phyloP scores from a whole-genome alignment of 2,113 vertebrate genomes.

The Conger conger region DNA sequence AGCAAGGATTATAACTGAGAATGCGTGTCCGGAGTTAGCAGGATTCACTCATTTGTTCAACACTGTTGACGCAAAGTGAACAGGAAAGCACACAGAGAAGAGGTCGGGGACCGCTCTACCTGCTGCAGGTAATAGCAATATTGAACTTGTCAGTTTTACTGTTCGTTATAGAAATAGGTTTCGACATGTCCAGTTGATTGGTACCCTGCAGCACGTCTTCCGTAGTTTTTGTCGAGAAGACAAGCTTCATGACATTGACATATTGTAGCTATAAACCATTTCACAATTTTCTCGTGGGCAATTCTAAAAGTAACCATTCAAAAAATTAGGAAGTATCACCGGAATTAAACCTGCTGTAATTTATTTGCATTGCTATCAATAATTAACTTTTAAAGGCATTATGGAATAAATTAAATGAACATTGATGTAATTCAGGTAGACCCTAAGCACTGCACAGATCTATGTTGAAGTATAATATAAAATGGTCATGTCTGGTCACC shows the following conservation, averaged over 20 bases:
- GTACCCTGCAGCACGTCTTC: not conserved
- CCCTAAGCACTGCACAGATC: not conserved
- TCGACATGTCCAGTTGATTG: not conserved
- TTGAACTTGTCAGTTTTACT: no score
- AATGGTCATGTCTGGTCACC: not conserved
- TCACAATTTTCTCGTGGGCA: no score
- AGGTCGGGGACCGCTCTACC: constrained; percentile 1
- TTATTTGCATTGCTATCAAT: no score
- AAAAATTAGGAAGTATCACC: not conserved
- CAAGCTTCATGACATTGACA: not conserved
- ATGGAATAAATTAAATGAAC: not conserved
- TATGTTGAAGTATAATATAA: not conserved
- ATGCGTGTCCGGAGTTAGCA: constrained; percentile 20
- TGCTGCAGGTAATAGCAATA: constrained; percentile 22
- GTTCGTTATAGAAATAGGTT: no score
- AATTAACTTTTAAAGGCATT: not conserved
- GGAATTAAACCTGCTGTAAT: not conserved
- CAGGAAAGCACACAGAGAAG: constrained; percentile 20
- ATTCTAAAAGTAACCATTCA: not conserved
- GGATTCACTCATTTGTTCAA: constrained; percentile 32
- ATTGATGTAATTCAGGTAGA: not conserved
- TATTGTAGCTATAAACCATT: no score
- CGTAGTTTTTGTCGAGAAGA: not conserved
- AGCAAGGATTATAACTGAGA: constrained; percentile 16
- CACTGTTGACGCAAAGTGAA: constrained; percentile 25